Evolutionary conservation across 2,888 invertebrate species (phyloP).

Genomic region (Hesperia comma): DNA sequence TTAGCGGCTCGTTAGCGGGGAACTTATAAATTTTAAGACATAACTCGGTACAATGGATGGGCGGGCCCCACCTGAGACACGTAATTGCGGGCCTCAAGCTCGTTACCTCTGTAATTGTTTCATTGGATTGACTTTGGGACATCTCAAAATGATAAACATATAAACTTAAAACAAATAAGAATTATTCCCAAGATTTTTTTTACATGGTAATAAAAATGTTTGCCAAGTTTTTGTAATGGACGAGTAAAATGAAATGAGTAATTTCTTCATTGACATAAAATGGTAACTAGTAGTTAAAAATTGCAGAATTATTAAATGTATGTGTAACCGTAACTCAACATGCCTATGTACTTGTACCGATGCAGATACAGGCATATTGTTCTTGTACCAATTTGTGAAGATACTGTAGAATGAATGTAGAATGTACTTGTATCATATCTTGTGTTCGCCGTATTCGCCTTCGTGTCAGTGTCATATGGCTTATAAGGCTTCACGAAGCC

Average conservation of each 20-base stretch:
- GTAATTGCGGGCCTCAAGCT: constrained; percentile 31
- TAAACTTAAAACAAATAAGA: neutral
- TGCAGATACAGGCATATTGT: too few relatives aligned
- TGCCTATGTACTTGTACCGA: too few relatives aligned
- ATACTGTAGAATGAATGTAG: too few relatives aligned
- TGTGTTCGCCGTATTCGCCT: constrained; percentile 30
- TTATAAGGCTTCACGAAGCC: constrained; percentile 34
- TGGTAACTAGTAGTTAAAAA: too few relatives aligned
- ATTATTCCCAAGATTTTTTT: neutral
- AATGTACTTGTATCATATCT: constrained; percentile 30
- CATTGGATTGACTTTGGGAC: constrained; percentile 5
- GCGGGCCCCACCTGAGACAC: constrained; percentile 52
- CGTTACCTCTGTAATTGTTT: constrained; percentile 24
- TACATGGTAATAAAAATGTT: neutral
- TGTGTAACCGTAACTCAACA: too few relatives aligned
- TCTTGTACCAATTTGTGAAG: neutral
- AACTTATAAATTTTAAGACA: constrained; percentile 71
- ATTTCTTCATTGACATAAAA: too few relatives aligned
- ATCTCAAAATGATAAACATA: neutral
- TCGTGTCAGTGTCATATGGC: constrained; percentile 33
- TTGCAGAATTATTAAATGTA: too few relatives aligned
- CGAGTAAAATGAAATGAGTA: too few relatives aligned
- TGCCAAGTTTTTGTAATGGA: too few relatives aligned
- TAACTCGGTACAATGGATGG: constrained; percentile 59
- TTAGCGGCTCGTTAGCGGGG: constrained; percentile 71